Percentiles rank a stretch among this genome's conserved stretches.
These are phyloP conservation scores for Calameuta filiformis DNA, from an alignment of 2,888 invertebrate genomes.

Conservation along the genomic window DNA sequence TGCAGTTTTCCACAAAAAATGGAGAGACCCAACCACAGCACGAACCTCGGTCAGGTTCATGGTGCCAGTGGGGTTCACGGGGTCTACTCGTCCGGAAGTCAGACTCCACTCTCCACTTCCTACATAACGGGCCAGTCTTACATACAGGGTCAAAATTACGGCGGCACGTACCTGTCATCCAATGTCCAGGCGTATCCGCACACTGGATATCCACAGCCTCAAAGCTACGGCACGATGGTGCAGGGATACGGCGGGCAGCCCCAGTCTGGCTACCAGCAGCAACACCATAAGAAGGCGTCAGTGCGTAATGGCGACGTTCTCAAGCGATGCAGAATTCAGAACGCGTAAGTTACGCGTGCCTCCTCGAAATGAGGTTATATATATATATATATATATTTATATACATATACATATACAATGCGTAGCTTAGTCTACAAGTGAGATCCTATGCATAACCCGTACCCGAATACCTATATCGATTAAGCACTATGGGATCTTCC, in stretches of 20 bases:
- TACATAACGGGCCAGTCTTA: constrained; percentile 64
- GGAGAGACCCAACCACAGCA: constrained; percentile 56
- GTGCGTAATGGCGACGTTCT: constrained; percentile 74
- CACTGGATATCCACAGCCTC: constrained; percentile 53
- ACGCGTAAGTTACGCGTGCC: constrained; percentile 70
- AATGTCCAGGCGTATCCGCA: constrained; percentile 56
- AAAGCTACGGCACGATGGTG: constrained; percentile 60
- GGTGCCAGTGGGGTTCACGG: constrained; percentile 50
- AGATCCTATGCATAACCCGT: too few species aligned
- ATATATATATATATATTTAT: too few species aligned
- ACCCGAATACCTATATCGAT: neutral
- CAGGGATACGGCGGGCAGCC: constrained; percentile 61
- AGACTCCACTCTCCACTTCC: constrained; percentile 59
- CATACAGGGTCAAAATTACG: constrained; percentile 61
- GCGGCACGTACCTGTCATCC: constrained; percentile 51
- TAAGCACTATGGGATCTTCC: neutral
- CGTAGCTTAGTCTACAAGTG: too few species aligned
- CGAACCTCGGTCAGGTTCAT: constrained; percentile 53
- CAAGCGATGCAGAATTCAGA: constrained; percentile 75
- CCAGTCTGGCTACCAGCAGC: constrained; percentile 64
- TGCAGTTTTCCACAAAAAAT: constrained; percentile 62
- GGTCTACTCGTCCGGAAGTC: constrained; percentile 57
- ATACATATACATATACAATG: too few species aligned
- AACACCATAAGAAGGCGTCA: constrained; percentile 74
- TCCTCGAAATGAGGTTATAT: neutral